phyloP scores from a whole-genome alignment of 2,888 invertebrate genomes.

The Ophion ventricosus region DNA sequence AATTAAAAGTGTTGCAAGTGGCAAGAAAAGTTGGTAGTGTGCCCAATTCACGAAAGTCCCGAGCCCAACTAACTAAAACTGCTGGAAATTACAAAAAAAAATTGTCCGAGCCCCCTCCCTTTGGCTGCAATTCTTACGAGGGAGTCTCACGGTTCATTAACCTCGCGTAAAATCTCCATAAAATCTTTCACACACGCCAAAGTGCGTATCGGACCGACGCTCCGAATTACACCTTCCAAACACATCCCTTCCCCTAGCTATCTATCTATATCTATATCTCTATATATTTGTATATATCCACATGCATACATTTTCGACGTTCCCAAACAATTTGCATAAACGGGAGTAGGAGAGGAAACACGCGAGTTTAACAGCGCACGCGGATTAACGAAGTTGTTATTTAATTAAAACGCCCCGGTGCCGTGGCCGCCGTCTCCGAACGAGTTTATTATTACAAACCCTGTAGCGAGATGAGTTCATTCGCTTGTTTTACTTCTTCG shows the following conservation, averaged over 20 bases:
- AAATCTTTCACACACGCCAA: background rate
- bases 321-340: conserved; percentile 55
- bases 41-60: too few species aligned
- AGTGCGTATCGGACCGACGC: background rate
- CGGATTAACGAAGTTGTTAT: conserved; percentile 61
- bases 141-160: background rate
- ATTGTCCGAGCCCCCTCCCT: too few species aligned
- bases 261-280: too few species aligned
- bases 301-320: conserved; percentile 19
- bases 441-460: conserved; percentile 43
- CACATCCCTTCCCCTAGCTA: background rate
- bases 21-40: too few species aligned
- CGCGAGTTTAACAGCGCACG: conserved; percentile 48
- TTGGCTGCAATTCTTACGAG: too few species aligned
- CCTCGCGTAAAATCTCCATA: background rate
- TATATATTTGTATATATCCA: too few species aligned
- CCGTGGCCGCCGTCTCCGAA: conserved; percentile 24
- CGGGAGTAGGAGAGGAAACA: conserved; percentile 51
- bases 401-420: conserved; percentile 57
- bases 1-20: too few species aligned
- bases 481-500: conserved; percentile 55
- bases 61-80: too few species aligned
- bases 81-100: too few species aligned
- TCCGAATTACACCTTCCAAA: background rate
- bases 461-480: conserved; percentile 35